These are phyloP conservation scores for Steatornis caripensis DNA, from an alignment of 2,113 vertebrate genomes.

Conservation along the genomic window DNA sequence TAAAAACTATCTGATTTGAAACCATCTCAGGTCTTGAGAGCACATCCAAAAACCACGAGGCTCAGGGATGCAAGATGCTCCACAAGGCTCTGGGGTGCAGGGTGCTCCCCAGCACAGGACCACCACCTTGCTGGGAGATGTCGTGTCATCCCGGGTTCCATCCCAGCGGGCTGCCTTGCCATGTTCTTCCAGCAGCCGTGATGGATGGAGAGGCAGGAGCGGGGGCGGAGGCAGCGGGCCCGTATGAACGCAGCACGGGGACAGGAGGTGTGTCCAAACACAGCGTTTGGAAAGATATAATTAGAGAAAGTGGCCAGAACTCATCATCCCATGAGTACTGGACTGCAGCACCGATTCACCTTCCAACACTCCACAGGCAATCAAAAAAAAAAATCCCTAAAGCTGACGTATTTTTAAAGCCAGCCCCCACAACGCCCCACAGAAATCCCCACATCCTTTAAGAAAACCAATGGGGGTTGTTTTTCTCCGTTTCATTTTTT, in stretches of 20 bases:
- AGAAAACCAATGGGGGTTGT: conserved; percentile 11
- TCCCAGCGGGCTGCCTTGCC: neutral
- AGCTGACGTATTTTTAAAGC: neutral
- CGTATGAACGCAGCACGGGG: rapidly evolving
- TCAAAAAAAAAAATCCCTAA: neutral
- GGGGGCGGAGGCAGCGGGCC: neutral
- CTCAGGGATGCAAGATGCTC: neutral
- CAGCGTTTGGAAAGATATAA: neutral
- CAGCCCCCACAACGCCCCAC: neutral
- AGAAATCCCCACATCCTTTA: neutral
- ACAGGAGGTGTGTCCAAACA: conserved; percentile 41
- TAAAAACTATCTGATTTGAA: neutral
- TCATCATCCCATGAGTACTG: neutral
- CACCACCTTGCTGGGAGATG: neutral
- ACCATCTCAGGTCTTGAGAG: neutral
- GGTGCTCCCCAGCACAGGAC: neutral
- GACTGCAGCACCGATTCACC: neutral
- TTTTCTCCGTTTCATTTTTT: neutral
- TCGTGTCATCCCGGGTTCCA: neutral
- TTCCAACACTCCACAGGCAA: neutral
- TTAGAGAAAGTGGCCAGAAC: conserved; percentile 41
- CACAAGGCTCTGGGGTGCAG: neutral
- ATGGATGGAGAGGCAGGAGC: neutral
- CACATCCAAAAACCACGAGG: neutral
- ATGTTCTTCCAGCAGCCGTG: neutral